phyloP scores from a whole-genome alignment of 2,888 invertebrate genomes.

The Eudasyphora cyanicolor region DNA sequence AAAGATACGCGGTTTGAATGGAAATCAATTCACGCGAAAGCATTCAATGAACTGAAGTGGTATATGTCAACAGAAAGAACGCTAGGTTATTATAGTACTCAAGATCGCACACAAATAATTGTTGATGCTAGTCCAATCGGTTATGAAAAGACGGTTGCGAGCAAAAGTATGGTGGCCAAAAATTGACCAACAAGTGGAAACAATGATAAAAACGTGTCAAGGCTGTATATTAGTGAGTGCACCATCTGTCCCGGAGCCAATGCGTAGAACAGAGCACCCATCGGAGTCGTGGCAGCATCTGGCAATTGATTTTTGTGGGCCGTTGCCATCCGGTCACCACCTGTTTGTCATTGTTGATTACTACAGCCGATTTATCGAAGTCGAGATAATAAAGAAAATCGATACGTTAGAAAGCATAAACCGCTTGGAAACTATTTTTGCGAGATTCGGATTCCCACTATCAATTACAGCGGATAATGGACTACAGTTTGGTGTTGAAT shows the following conservation, averaged over 20 bases:
- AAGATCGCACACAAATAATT: not conserved
- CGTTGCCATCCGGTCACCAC: constrained; percentile 61
- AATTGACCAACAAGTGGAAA: too few species aligned
- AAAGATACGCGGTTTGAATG: not conserved
- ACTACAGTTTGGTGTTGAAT: constrained; percentile 70
- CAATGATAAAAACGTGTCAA: not conserved
- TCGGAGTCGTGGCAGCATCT: constrained; percentile 53
- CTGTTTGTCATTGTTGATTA: constrained; percentile 45
- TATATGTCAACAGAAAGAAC: not conserved
- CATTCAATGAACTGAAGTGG: not conserved
- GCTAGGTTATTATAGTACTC: not conserved
- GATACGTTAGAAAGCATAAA: constrained; percentile 21
- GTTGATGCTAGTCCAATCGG: not conserved
- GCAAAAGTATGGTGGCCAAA: too few species aligned
- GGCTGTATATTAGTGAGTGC: constrained; percentile 37
- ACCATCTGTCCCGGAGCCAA: constrained; percentile 64
- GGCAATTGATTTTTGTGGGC: constrained; percentile 69
- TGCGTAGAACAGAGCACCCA: constrained; percentile 60
- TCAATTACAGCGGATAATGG: constrained; percentile 69
- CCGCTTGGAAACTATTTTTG: constrained; percentile 66
- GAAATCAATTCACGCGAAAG: not conserved
- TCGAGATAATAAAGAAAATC: constrained; percentile 51
- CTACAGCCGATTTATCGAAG: constrained; percentile 42
- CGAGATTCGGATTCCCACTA: too few species aligned
- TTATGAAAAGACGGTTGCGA: not conserved